These are phyloP conservation scores for Lochmaea crataegi DNA, from an alignment of 2,888 invertebrate species.

Conservation along the genomic window DNA sequence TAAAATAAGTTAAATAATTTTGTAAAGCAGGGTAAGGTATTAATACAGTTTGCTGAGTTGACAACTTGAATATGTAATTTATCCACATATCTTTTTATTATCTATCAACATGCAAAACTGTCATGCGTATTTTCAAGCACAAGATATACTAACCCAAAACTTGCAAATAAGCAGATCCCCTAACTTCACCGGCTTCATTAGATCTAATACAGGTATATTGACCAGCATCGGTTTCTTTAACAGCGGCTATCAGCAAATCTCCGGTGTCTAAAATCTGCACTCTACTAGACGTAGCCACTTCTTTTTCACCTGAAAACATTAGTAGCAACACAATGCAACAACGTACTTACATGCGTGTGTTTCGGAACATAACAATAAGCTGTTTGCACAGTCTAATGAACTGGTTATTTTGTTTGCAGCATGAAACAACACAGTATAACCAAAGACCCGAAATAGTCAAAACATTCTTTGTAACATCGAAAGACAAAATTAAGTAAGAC, in stretches of 20 bases:
- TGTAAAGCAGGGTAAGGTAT: too few relatives aligned
- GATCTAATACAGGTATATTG: slow-evolving; percentile 89
- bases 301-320: slow-evolving; percentile 68
- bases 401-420: slow-evolving; percentile 16
- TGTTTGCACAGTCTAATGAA: neutral
- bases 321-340: slow-evolving; percentile 41
- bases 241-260: slow-evolving; percentile 88
- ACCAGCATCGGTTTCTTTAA: slow-evolving; percentile 86
- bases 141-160: slow-evolving; percentile 77
- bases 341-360: slow-evolving; percentile 40
- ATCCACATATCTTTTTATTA: neutral
- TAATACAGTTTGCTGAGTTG: too few relatives aligned
- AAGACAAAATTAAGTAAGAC: neutral
- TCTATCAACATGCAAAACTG: neutral
- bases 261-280: slow-evolving; percentile 88
- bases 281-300: slow-evolving; percentile 77
- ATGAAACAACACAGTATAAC: neutral
- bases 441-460: neutral
- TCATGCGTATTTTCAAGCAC: slow-evolving; percentile 9
- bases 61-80: neutral
- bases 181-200: slow-evolving; percentile 89
- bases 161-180: slow-evolving; percentile 83
- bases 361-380: slow-evolving; percentile 19
- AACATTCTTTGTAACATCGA: neutral
- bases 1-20: too few relatives aligned